Base-by-base conservation (phyloP, 2,113 vertebrate genomes). In the Semicossyphus pulcher region DNA sequence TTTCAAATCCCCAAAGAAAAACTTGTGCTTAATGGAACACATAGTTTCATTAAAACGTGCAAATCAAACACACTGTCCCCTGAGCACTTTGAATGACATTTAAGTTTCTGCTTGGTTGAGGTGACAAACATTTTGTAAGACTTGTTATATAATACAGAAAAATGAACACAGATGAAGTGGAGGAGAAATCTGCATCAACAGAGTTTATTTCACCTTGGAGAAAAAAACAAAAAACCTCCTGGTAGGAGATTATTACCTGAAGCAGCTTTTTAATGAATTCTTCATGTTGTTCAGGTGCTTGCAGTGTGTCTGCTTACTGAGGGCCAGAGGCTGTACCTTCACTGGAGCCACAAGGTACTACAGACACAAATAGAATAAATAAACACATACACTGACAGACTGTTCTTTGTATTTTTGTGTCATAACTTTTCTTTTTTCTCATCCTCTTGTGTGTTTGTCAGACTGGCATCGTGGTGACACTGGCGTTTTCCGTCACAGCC, bases 261-360 rank as follows among this genome's bases (percentile, higher is more conserved):
- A n/a, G n/a, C n/a, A n/a, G n/a, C 36, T 11, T 11, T 12, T 37
- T 14, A 14, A 37, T 44, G 18, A 8, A 44, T 44, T 18, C 4
- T 6, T 42, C 4, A 42, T 18, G 5, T 1, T 83, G 37, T 58
- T 51, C 89, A 98, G 97, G 86, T 97, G 41, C 68, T 98, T 32
- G 95, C 94, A 0, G 71, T 95, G 80, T 97, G 96, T 78, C 91
- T 98, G 86, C 89, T 97, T 1, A 91, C 95, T 80, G 95, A 97
- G 87, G 94, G 95, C 12, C 95, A 96, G 78, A 92, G 95, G 69
- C 85, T 96, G 20, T 92, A 96, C 44, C 91, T 98, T 11, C 96
- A 97, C 91, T 95, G 93, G 91, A 93, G 91, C 83, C 96, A 98
- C 90, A 98, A 98, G 96, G 97, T 98, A 89, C 0, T 0, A 1